A percentile compares a stretch with the other conserved stretches of the same genome.
These are phyloP conservation scores for Gnathonemus longibarbis DNA, from an alignment of 2,113 vertebrate genomes.

Conservation along the genomic window DNA sequence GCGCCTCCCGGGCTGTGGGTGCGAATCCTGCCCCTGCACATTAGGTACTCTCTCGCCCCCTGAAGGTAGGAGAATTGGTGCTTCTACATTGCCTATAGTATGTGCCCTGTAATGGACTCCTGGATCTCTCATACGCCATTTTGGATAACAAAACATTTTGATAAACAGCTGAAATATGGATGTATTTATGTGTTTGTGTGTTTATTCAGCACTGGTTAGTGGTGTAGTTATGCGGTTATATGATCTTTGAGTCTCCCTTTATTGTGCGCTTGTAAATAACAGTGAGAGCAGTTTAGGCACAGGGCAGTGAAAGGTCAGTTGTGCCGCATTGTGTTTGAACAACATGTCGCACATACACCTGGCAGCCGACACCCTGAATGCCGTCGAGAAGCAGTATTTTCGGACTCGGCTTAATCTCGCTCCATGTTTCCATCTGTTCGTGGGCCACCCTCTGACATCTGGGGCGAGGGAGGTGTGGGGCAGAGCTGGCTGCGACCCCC, in stretches of 20 bases:
- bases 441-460: constrained; percentile 12
- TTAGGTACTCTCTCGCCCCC: background rate
- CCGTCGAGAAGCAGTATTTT: constrained; percentile 38
- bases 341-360: background rate
- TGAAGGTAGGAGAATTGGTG: background rate
- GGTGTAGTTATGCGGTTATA: background rate
- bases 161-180: background rate
- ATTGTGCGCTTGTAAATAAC: background rate
- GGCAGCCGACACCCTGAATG: constrained; percentile 13
- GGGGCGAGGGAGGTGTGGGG: constrained; percentile 22
- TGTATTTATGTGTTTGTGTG: background rate
- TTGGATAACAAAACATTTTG: no score
- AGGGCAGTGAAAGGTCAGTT: background rate
- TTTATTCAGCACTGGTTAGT: background rate
- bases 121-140: background rate
- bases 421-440: constrained; percentile 57
- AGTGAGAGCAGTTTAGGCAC: background rate
- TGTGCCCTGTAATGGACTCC: background rate
- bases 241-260: background rate
- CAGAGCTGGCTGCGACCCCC: constrained; percentile 36
- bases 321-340: background rate
- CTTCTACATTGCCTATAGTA: background rate
- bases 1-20: background rate
- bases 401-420: constrained; percentile 39
- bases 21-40: background rate